Evolutionary conservation across 1,140 invertebrate species (phyloP).

Genomic region (Aphelenchoides fujianensis): DNA sequence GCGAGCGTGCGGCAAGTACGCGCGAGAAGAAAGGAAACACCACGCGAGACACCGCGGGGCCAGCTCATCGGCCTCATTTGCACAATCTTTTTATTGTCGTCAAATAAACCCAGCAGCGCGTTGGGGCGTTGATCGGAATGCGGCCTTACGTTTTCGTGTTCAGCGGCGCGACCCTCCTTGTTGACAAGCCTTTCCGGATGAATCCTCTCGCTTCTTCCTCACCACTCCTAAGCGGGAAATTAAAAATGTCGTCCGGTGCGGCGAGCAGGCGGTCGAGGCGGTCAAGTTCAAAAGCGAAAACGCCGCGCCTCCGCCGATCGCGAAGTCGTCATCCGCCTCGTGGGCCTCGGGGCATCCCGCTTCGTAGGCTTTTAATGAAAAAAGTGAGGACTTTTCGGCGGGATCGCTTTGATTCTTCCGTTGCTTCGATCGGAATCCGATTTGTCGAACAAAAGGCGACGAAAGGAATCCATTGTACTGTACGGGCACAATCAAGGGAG

Average conservation of each 20-base stretch:
- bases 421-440: no score
- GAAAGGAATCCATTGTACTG: no score
- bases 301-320: not conserved
- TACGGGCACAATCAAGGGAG: no score
- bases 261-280: not conserved
- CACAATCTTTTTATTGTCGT: constrained; percentile 3
- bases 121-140: not conserved
- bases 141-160: not conserved
- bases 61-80: constrained; percentile 2
- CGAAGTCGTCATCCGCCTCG: not conserved
- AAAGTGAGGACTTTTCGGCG: no score
- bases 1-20: not conserved
- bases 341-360: not conserved
- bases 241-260: not conserved
- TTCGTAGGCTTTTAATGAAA: no score
- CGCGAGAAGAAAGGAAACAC: not conserved
- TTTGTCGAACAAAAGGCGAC: no score
- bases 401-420: no score
- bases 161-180: not conserved
- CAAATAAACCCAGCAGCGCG: not conserved
- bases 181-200: not conserved
- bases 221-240: not conserved
- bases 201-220: no score
- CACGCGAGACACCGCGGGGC: not conserved
- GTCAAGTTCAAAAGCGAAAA: not conserved